phyloP scores from a whole-genome alignment of 2,888 invertebrate genomes.

The Agrotis puta region DNA sequence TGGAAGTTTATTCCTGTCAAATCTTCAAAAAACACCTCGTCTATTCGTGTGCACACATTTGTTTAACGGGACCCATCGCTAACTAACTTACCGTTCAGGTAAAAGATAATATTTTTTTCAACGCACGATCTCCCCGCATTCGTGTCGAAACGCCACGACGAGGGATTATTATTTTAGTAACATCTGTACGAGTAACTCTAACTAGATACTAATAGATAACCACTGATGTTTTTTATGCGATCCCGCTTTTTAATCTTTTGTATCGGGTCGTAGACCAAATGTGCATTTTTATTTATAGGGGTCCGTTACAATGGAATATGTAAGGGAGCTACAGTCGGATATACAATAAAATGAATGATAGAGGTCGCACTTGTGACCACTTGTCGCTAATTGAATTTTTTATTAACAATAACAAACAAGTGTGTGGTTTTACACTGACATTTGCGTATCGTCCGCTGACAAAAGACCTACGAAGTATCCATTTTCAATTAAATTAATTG shows the following conservation, averaged over 20 bases:
- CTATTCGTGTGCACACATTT: conserved; percentile 68
- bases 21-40: conserved; percentile 57
- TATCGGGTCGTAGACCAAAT: conserved; percentile 85
- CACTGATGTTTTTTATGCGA: conserved; percentile 89
- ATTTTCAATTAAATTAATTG: conserved; percentile 54
- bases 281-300: conserved; percentile 87
- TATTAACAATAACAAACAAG: conserved; percentile 79
- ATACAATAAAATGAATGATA: conserved; percentile 82
- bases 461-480: conserved; percentile 15
- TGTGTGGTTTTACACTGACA: conserved; percentile 64
- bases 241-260: conserved; percentile 87
- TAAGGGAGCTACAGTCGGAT: conserved; percentile 66
- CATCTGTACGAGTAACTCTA: conserved; percentile 88
- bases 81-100: conserved; percentile 72
- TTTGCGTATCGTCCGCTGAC: conserved; percentile 48
- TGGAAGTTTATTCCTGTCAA: conserved; percentile 61
- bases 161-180: conserved; percentile 88
- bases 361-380: conserved; percentile 86
- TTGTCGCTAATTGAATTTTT: conserved; percentile 86
- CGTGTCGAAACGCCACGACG: conserved; percentile 67
- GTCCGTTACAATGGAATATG: conserved; percentile 74
- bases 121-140: conserved; percentile 67
- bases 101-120: conserved; percentile 75
- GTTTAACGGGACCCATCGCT: conserved; percentile 71
- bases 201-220: conserved; percentile 91